Conservation (phyloP, 2,888 invertebrate genomes). For the Eilema depressum region DNA sequence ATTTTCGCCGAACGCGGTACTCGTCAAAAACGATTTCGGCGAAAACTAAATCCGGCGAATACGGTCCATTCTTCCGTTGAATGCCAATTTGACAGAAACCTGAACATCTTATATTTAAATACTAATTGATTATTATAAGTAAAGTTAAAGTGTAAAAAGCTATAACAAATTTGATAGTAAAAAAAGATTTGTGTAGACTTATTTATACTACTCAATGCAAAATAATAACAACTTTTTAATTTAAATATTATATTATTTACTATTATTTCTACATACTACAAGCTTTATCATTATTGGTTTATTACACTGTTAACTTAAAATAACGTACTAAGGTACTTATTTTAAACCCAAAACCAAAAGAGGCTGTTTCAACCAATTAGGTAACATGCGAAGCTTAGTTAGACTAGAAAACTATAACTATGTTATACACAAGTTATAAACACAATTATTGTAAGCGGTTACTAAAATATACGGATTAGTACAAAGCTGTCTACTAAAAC, state of each 20-base stretch:
- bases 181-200: constrained; percentile 19
- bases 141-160: background rate
- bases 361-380: constrained; percentile 83
- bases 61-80: background rate
- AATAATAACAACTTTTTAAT: constrained; percentile 17
- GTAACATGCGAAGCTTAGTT: constrained; percentile 76
- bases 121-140: background rate
- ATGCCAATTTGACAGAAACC: background rate
- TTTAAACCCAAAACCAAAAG: constrained; percentile 78
- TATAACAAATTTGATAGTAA: constrained; percentile 8
- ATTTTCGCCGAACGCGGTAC: background rate
- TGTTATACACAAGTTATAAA: constrained; percentile 17
- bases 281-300: constrained; percentile 16
- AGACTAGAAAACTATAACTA: constrained; percentile 30
- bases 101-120: background rate
- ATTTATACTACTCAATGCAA: constrained; percentile 17
- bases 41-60: constrained; percentile 3
- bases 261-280: constrained; percentile 12
- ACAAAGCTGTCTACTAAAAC: constrained; percentile 37
- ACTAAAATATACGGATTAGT: constrained; percentile 37
- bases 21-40: background rate
- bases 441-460: constrained; percentile 32
- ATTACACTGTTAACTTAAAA: constrained; percentile 25
- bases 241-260: constrained; percentile 19
- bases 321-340: constrained; percentile 30